Evolutionary conservation across 2,797 vertebrate genomes (phyloP).

Genomic region (Protosalanx chinensis): DNA sequence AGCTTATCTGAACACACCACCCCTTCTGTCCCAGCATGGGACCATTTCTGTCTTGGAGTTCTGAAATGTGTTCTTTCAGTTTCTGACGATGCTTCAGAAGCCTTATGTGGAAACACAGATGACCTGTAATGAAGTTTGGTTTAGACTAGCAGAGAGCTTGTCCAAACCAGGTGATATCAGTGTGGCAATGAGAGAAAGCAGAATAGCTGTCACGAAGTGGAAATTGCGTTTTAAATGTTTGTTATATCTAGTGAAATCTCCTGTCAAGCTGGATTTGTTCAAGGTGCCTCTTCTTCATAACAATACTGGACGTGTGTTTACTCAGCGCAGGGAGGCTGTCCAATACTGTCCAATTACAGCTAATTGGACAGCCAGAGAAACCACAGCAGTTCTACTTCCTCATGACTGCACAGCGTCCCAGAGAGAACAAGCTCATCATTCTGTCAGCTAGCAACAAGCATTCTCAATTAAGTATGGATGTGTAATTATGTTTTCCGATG

Average conservation of each 20-base stretch:
- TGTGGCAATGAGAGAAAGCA: conserved; percentile 9
- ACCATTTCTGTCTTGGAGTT: too few relatives aligned
- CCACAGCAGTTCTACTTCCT: background rate
- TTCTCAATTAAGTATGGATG: background rate
- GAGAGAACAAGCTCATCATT: background rate
- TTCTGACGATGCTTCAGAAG: too few relatives aligned
- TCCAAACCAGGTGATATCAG: background rate
- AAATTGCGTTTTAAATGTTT: conserved; percentile 5
- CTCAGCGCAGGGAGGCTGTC: background rate
- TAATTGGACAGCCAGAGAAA: background rate
- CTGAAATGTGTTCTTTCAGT: too few relatives aligned
- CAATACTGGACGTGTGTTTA: conserved; percentile 18
- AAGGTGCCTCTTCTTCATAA: conserved; percentile 16
- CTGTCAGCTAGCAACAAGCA: background rate
- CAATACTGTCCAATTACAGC: background rate
- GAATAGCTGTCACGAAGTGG: conserved; percentile 4
- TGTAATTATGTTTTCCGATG: background rate
- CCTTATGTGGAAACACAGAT: too few relatives aligned
- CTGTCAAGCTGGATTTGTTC: conserved; percentile 6
- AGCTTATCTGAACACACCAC: background rate
- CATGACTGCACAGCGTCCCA: background rate
- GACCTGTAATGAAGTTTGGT: too few relatives aligned
- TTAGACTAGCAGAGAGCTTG: background rate
- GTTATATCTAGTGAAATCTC: conserved; percentile 13
- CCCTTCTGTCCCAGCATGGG: too few relatives aligned